A percentile compares a stretch with the other conserved stretches of the same genome.
Conservation (phyloP, 1,140 invertebrate species). For the Zophobas atratus region DNA sequence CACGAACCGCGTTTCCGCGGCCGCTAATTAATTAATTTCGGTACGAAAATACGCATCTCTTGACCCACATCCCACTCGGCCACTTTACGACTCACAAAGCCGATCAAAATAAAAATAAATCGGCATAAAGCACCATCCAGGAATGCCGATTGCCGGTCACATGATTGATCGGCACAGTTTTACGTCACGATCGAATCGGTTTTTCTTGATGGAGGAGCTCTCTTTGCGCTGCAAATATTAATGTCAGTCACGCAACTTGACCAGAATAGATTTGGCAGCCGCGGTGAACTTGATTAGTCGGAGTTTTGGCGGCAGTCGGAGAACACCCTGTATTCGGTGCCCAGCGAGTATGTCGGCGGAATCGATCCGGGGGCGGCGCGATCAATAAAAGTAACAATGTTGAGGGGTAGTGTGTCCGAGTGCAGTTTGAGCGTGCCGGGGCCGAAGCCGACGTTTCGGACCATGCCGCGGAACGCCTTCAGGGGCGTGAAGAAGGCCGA, state of each 20-base stretch:
- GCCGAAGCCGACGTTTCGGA: slow-evolving; percentile 47
- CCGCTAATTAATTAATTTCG: too few species aligned
- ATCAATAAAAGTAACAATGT: background rate
- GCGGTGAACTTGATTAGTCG: slow-evolving; percentile 49
- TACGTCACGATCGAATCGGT: slow-evolving; percentile 12
- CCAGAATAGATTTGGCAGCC: slow-evolving; percentile 53
- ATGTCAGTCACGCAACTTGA: slow-evolving; percentile 48
- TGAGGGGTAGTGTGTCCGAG: slow-evolving; percentile 53
- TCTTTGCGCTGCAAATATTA: slow-evolving; percentile 35
- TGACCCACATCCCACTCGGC: too few species aligned
- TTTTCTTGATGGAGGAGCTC: slow-evolving; percentile 27
- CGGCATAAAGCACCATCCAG: background rate
- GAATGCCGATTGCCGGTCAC: slow-evolving; percentile 5
- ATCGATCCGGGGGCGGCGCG: background rate
- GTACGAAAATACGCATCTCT: too few species aligned
- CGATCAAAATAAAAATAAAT: too few species aligned
- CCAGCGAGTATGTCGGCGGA: too few species aligned
- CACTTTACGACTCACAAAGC: too few species aligned
- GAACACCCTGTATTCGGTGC: background rate
- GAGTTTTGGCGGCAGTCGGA: slow-evolving; percentile 34
- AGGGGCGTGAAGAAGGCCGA: slow-evolving; percentile 84
- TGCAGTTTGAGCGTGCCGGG: slow-evolving; percentile 51
- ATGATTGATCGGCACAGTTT: background rate
- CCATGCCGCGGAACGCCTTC: slow-evolving; percentile 73
- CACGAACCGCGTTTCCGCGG: too few species aligned